Evolutionary conservation across 2,113 vertebrate genomes (phyloP), one percentile per base, ranked within the genome.

Genomic region (Salvelinus alpinus): DNA sequence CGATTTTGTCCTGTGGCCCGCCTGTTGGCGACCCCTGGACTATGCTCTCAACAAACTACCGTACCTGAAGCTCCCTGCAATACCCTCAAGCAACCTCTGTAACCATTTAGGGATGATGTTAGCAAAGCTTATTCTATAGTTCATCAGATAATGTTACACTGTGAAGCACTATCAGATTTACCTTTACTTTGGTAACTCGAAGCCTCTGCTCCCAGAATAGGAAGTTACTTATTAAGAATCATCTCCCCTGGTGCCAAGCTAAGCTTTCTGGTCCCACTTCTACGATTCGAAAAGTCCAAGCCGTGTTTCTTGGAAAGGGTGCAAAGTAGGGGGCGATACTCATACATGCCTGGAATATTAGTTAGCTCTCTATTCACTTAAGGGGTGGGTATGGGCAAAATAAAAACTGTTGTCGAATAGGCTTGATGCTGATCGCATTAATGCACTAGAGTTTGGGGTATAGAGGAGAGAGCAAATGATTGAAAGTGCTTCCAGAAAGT

Each of bases 141-240:
- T 13, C 24, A 24, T 29, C 22, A 66, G 24, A 14, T 29, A 47
- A 24, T 70, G n/a, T 48, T 48, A 22, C 13, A 20, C 38, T 47
- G 16, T 48, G 22, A 24, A n/a, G 68, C 4, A 22, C 2, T 14
- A 6, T 34, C 48, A 31, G 34, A 22, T 20, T 72, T 31, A 38
- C 54, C 73, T 77, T 22, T 44, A 34, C 59, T 72, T 85, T 85
- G 82, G 83, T 70, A 29, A 83, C 87, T 86, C 86, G 87, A 92
- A 94, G 94, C 94, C 93, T 93, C 93, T 92, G 89, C 92, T 94
- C 93, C 72, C 78, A 70, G 93, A 95, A 82, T 94, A 95, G 96
- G 95, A 98, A 96, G 95, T 95, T 93, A 95, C 96, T 96, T 95
- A 97, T 97, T 95, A 95, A 95, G 95, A 94, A 95, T 95, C 95